Evolutionary conservation across 2,797 vertebrate genomes (phyloP).

Genomic region (Sebastes steindachneri): DNA sequence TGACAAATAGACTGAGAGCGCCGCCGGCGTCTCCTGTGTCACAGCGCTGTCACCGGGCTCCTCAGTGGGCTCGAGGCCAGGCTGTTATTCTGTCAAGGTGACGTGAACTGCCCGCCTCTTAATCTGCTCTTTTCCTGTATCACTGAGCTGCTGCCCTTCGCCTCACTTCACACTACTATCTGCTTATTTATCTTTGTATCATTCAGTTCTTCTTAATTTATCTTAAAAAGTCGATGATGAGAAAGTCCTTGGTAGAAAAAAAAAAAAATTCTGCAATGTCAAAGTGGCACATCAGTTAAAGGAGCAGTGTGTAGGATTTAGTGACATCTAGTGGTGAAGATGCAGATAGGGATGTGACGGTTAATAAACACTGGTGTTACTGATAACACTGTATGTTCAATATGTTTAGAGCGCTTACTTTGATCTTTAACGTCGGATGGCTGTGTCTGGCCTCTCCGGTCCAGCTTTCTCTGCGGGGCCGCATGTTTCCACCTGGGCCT

Average conservation of each 20-base stretch:
- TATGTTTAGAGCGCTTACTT: no score
- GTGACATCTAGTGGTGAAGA: no score
- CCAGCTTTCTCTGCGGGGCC: no score
- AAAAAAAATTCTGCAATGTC: conserved; percentile 22
- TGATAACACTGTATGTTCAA: no score
- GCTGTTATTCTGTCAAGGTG: conserved; percentile 59
- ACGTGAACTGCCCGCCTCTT: conserved; percentile 47
- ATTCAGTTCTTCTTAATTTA: background rate
- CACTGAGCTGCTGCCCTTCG: conserved; percentile 14
- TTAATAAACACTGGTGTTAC: no score
- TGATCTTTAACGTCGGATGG: no score
- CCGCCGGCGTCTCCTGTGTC: conserved; percentile 57
- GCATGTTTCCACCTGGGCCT: no score
- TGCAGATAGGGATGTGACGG: no score
- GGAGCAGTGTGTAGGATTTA: no score
- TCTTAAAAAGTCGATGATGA: background rate
- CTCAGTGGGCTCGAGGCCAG: conserved; percentile 40
- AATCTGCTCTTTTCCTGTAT: conserved; percentile 24
- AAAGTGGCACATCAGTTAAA: conserved; percentile 10
- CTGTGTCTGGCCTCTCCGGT: no score
- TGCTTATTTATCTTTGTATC: background rate
- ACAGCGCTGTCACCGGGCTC: conserved; percentile 37
- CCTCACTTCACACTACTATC: background rate
- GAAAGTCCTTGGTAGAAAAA: background rate
- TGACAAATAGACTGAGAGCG: conserved; percentile 69